Percentiles rank a stretch among this genome's conserved stretches.
phyloP scores from a whole-genome alignment of 2,797 vertebrate genomes.

The Iguana delicatissima region DNA sequence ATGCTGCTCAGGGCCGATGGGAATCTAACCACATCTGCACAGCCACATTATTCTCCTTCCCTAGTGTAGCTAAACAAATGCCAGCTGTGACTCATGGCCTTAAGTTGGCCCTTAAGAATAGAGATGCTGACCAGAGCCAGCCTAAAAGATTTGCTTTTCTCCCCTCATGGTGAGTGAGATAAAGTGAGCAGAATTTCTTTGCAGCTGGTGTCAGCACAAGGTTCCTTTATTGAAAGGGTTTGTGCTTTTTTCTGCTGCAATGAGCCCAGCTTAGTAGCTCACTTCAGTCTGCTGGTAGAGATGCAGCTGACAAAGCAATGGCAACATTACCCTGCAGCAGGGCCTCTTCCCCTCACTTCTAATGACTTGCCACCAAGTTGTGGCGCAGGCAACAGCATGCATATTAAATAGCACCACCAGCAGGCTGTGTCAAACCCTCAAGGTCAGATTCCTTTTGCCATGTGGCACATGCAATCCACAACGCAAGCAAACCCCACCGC shows the following conservation, averaged over 20 bases:
- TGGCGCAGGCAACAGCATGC: constrained; percentile 16
- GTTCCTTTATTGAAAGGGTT: not conserved
- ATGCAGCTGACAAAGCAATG: not conserved
- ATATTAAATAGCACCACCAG: not conserved
- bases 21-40: not conserved
- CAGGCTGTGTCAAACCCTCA: not conserved
- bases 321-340: constrained; percentile 1
- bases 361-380: not conserved
- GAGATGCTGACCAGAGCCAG: not conserved
- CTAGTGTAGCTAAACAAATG: not conserved
- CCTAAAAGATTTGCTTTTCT: not conserved
- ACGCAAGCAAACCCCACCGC: constrained; percentile 34
- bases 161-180: not conserved
- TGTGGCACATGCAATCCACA: constrained; percentile 15
- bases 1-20: not conserved
- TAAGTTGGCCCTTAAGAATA: too few species aligned
- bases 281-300: constrained; percentile 27
- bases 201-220: not conserved
- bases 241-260: not conserved
- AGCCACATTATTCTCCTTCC: not conserved
- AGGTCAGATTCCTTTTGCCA: constrained; percentile 36
- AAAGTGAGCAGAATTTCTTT: not conserved
- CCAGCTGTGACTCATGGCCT: not conserved
- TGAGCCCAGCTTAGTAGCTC: constrained; percentile 14
- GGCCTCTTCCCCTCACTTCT: not conserved